Percentiles rank a stretch among this genome's conserved stretches.
These are phyloP conservation scores for Rana temporaria DNA, from an alignment of 2,113 vertebrate species.

Conservation along the genomic window DNA sequence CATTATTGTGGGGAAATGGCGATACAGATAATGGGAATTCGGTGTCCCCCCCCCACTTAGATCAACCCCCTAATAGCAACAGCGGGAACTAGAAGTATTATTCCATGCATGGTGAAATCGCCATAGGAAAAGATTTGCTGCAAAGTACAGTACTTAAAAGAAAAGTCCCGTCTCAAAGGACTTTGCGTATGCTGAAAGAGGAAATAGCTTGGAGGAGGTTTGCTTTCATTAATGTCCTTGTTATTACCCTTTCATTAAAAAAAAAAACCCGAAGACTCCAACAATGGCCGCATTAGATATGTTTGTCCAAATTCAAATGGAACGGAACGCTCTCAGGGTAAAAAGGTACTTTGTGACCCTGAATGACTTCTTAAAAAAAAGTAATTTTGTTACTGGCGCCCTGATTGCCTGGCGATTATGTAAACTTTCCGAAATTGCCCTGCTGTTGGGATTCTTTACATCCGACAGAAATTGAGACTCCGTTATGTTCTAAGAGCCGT, in stretches of 20 bases:
- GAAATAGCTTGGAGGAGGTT: conserved; percentile 6
- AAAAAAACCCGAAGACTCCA: neutral
- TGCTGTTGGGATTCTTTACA: no score
- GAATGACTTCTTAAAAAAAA: neutral
- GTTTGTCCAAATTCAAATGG: neutral
- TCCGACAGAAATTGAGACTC: no score
- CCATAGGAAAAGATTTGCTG: conserved; percentile 14
- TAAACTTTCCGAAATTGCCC: no score
- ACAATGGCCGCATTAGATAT: conserved; percentile 31
- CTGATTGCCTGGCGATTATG: no score
- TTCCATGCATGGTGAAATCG: conserved; percentile 20
- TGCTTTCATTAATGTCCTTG: conserved; percentile 21
- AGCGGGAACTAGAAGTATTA: neutral
- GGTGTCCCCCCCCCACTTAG: neutral
- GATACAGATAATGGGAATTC: neutral
- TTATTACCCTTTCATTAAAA: conserved; percentile 37
- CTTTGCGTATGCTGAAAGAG: neutral
- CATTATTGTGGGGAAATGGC: neutral
- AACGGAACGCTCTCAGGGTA: neutral
- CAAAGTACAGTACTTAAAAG: conserved; percentile 34
- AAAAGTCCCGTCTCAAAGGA: conserved; percentile 17
- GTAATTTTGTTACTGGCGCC: no score
- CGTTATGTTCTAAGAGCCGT: no score
- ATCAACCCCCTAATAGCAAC: neutral
- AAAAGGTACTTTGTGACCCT: neutral